Evolutionary conservation across 30 jellyfish, hydroid and myxozoan species (phyloP), one percentile per base, ranked within the genome.

Genomic region (Sanderia malayensis): DNA sequence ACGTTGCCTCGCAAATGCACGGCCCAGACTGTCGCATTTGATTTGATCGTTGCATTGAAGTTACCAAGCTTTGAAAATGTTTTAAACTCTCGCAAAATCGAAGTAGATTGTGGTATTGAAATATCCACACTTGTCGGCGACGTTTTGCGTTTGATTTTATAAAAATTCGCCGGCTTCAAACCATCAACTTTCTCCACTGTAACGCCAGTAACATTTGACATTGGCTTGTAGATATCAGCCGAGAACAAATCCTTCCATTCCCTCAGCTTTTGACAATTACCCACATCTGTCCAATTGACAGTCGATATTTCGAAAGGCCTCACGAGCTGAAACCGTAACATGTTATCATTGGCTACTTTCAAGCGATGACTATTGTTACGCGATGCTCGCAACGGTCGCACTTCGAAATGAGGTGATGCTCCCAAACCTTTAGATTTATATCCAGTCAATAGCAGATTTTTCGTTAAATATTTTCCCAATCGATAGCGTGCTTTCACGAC

Each of bases 1-100:
- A 75, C 37, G n/a, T 61, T 75, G 32, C 71, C 86, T 61, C 26
- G 41, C 0, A 75, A 9, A 20, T 63, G 70, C 28, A 75, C 21
- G 7, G 41, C n/a, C 86, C 86, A 75, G 29, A 44, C 44, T 4
- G 46, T 45, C 2, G 32, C 2, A 19, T 75, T 63, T 1, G 76
- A 74, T 6, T 44, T 45, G 13, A 60, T n/a, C 13, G 70, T 75
- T 18, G 79, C 67, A 19, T 61, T 75, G 17, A 75, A 52, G 10
- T 27, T 46, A 30, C 0, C 29, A 10, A 75, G 19, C 10, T n/a
- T 15, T 15, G 86, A 25, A 11, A 1, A 20, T 9, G 13, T 31
- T 1, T 58, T 78, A 19, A 75, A 19, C 26, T 65, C 26, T 25
- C 27, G 19, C 44, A 75, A 60, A 1, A 75, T 67, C 1, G 86